Base-by-base conservation (phyloP, 1,140 invertebrate genomes). In the Lasioglossum albipes region DNA sequence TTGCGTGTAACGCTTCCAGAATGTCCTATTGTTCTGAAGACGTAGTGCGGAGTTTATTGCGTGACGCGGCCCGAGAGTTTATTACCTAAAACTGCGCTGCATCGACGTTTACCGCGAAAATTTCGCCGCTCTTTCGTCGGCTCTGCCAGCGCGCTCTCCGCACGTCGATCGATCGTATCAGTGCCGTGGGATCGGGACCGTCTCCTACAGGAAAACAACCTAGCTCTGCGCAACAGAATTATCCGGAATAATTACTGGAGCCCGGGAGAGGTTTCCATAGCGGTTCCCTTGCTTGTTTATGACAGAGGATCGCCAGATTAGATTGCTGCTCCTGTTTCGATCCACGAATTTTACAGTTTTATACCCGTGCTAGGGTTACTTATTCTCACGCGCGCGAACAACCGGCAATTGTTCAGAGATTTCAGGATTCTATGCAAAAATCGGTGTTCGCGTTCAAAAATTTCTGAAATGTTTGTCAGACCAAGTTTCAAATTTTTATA, bases 21-120 rank as follows among this genome's bases (percentile, higher is more conserved):
- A 86, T 85, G 73, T 85, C 84, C 84, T 62, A 86, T 85, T 84
- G 84, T 84, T 78, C 75, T 42, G 73, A 85, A 82, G 84, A 86
- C 72, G 52, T 54, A 85, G 82, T 79, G 76, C 62, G 57, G 73
- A 73, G 59, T 85, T 85, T 85, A 85, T 85, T 84, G 79, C 79
- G 74, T 41, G 84, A 81, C 79, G 79, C 72, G 42, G 52, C 5
- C 5, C 13, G 13, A 16, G 42, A n/a, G 62, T 85, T 85, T 84
- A 84, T 83, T 76, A 62, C 77, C 66, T 69, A 78, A 74, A 81
- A 59, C 77, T 65, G 72, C 52, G 57, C 69, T 52, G 59, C 71
- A 45, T 61, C 62, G 54, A 31, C 65, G 31, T 45, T 69, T 16
- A 54, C 61, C 62, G 31, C 68, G 27, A 54, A 45, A 52, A 80